Evolutionary conservation across 2,113 vertebrate genomes (phyloP).

Genomic region (Chloropsis hardwickii): DNA sequence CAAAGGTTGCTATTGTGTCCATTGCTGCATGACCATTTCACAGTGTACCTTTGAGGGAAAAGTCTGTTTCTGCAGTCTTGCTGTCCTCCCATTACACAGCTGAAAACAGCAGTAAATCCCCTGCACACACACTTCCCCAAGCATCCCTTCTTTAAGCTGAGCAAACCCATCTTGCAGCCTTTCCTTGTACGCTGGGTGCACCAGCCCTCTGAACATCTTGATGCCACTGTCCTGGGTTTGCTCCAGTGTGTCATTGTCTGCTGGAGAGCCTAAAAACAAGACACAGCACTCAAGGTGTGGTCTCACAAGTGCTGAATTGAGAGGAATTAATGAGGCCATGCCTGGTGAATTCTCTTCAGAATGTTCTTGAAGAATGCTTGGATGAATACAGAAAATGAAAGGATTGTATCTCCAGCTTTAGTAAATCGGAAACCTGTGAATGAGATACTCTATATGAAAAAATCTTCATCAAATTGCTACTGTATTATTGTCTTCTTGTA

Average conservation of each 20-base stretch:
- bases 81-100: background rate
- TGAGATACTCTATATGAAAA: background rate
- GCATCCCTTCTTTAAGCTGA: background rate
- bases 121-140: rapidly evolving
- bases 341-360: background rate
- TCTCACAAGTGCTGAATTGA: background rate
- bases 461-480: background rate
- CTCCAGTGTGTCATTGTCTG: background rate
- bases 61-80: background rate
- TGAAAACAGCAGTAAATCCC: background rate
- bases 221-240: background rate
- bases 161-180: background rate
- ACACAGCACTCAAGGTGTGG: background rate
- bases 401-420: background rate
- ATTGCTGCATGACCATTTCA: background rate
- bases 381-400: background rate
- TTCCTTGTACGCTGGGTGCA: rapidly evolving
- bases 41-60: background rate
- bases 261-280: background rate
- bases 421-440: background rate
- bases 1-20: background rate
- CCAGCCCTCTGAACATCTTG: background rate
- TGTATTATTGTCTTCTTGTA: background rate
- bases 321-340: background rate
- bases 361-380: background rate